Evolutionary conservation across 2,113 vertebrate species (phyloP), one percentile per base, ranked within the genome.

Genomic region (Anoura caudifer): DNA sequence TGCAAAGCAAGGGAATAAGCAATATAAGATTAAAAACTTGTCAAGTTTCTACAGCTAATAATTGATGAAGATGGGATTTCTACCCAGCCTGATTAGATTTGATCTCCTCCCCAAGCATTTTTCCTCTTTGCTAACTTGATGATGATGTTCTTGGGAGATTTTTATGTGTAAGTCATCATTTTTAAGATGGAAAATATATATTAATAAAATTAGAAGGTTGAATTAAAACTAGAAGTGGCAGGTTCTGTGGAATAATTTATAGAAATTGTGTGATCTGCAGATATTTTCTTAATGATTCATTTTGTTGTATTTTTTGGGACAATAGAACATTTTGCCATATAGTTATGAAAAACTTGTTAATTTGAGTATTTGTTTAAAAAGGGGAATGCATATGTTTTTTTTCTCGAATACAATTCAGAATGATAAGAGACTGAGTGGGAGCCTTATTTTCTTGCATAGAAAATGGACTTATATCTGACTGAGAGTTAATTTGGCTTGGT

Each of bases 161-260:
- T 85, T 90, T 85, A 80, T 92, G 28, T 70, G 59, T 88, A 38
- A 54, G 17, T 96, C 89, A 92, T 94, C 93, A 90, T 86, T 91
- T 97, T 94, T 80, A 90, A 88, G 50, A 81, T 96, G 16, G 61
- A 67, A 93, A 96, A 79, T 83, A 33, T 26, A 47, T 91, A 87
- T 97, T 96, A 97, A 96, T 97, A 95, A 96, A 96, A 97, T 96
- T 94, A 97, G 94, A 92, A 90, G 63, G 82, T 92, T 95, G 31
- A 56, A 92, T 97, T 97, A 96, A 89, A 92, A 89, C 38, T 82
- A 88, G 63, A 72, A 87, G 22, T 22, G 38, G 77, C 79, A 96
- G 61, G 7, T 91, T 97, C 86, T 70, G 24, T 63, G 73, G 13
- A 50, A 5, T 69, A 89, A 82, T 97, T 96, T 96, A 61, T 94